Evolutionary conservation across 2,797 vertebrate genomes (phyloP), one percentile per base, ranked within the genome.

Genomic region (Mormyrus proboscirostris): DNA sequence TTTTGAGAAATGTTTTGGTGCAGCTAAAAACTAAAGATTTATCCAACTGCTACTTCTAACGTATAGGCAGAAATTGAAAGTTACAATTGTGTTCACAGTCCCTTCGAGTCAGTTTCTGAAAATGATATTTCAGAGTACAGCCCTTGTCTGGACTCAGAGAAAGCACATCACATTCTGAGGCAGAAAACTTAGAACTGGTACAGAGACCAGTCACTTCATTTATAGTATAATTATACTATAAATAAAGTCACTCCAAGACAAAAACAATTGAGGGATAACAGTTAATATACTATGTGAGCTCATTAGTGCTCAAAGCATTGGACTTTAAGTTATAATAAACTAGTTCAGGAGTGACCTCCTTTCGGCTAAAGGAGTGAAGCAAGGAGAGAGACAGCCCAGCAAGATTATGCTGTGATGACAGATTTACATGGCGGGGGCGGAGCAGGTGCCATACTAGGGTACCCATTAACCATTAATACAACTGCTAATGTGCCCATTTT

Each of bases 291-390:
- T 50, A 53, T 0, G 16, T 41, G 47, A 33, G 16, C 83, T 22
- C 29, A 50, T 22, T 87, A 7, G 69, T 22, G 59, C 62, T 33
- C 14, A 33, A 69, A 53, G 62, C n/a, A 38, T 50, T 55, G 44
- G 38, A 51, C 25, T 57, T 82, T 33, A 62, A 88, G 86, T 62
- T 41, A 82, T n/a, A 76, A 86, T 47, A 47, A 87, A 88, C 50
- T 10, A 44, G 89, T 51, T 89, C 73, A 62, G n/a, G 41, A 59
- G 22, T 83, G 86, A 88, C 86, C 89, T 50, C 14, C 41, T 89
- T 89, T 73, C 6, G 1, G 84, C 38, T 53, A 29, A 88, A 83
- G 19, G 83, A 79, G 1, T 79, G 50, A 16, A 62, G 19, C 12
- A 82, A 89, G 65, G 62, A 29, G 57, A 29, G 47, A 33, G 44